These are phyloP conservation scores for Tarsius wallacei DNA, from an alignment of 2,797 vertebrate species.

Conservation along the genomic window DNA sequence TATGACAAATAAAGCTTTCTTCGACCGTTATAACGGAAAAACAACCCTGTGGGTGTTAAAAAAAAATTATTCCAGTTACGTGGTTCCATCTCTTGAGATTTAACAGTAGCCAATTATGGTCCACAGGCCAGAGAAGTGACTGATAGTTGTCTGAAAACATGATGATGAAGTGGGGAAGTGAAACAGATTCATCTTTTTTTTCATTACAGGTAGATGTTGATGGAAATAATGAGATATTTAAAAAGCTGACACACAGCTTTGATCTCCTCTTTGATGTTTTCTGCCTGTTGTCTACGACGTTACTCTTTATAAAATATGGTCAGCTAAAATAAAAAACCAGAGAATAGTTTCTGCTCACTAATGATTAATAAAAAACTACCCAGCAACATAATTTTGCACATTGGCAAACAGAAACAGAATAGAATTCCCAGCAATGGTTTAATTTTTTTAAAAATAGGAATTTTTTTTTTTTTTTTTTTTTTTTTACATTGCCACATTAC, in stretches of 20 bases:
- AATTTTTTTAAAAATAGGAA: not conserved
- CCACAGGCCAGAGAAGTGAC: constrained; percentile 41
- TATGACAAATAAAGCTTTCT: constrained; percentile 63
- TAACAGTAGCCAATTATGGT: constrained; percentile 63
- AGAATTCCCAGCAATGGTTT: not conserved
- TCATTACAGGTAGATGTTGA: constrained; percentile 65
- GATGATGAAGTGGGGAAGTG: constrained; percentile 34
- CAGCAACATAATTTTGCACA: constrained; percentile 7
- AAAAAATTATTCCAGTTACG: constrained; percentile 66
- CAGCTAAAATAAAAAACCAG: constrained; percentile 63
- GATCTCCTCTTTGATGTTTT: constrained; percentile 69
- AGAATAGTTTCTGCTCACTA: constrained; percentile 26
- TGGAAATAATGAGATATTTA: constrained; percentile 80
- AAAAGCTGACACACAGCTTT: constrained; percentile 69
- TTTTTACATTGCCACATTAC: constrained; percentile 7
- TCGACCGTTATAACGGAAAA: constrained; percentile 74
- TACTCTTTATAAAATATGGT: constrained; percentile 59
- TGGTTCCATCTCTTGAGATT: constrained; percentile 66
- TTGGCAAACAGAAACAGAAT: not conserved
- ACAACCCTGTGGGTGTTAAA: constrained; percentile 27
- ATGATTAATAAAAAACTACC: constrained; percentile 40
- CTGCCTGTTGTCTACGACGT: not conserved
- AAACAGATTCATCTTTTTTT: constrained; percentile 37
- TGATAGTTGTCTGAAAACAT: constrained; percentile 63
- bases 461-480: not conserved